A percentile compares a stretch with the other conserved stretches of the same genome.
Conservation (phyloP, 2,888 invertebrate genomes). For the Mythimna impura region DNA sequence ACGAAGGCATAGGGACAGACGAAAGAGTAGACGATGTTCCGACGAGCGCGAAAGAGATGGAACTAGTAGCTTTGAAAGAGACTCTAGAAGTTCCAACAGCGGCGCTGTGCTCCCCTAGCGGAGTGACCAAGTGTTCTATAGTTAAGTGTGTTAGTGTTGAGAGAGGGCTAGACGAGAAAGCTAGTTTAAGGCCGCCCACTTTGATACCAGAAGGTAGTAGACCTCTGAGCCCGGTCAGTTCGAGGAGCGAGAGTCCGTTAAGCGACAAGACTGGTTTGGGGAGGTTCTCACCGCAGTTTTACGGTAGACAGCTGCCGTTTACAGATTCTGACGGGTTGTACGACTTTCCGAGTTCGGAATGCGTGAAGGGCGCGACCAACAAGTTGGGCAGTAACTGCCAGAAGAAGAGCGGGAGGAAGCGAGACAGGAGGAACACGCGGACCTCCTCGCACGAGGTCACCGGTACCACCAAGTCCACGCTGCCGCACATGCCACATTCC, state of each 20-base stretch:
- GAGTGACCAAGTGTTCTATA: constrained; percentile 88
- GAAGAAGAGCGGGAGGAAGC: constrained; percentile 91
- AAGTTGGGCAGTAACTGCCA: constrained; percentile 87
- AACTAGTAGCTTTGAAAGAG: constrained; percentile 84
- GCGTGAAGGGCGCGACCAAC: constrained; percentile 89
- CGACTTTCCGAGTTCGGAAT: constrained; percentile 95
- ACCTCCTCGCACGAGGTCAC: constrained; percentile 86
- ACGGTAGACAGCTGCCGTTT: constrained; percentile 92
- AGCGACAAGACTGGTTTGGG: constrained; percentile 93
- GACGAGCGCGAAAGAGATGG: constrained; percentile 92
- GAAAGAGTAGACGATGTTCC: constrained; percentile 94
- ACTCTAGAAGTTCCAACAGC: constrained; percentile 86
- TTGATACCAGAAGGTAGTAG: constrained; percentile 91
- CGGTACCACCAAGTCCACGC: constrained; percentile 89
- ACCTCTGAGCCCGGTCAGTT: constrained; percentile 93
- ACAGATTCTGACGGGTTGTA: constrained; percentile 95
- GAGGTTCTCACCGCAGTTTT: constrained; percentile 93
- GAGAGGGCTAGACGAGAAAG: constrained; percentile 87
- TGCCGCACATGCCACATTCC: constrained; percentile 88
- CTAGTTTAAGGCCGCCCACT: constrained; percentile 83
- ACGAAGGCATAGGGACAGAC: constrained; percentile 95
- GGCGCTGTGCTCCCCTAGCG: constrained; percentile 84
- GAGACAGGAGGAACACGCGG: constrained; percentile 91
- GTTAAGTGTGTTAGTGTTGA: constrained; percentile 91
- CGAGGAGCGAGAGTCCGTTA: constrained; percentile 94